A percentile compares a stretch with the other conserved stretches of the same genome.
Evolutionary conservation across 2,888 invertebrate species (phyloP).

Genomic region (Micoletzkya japonica): DNA sequence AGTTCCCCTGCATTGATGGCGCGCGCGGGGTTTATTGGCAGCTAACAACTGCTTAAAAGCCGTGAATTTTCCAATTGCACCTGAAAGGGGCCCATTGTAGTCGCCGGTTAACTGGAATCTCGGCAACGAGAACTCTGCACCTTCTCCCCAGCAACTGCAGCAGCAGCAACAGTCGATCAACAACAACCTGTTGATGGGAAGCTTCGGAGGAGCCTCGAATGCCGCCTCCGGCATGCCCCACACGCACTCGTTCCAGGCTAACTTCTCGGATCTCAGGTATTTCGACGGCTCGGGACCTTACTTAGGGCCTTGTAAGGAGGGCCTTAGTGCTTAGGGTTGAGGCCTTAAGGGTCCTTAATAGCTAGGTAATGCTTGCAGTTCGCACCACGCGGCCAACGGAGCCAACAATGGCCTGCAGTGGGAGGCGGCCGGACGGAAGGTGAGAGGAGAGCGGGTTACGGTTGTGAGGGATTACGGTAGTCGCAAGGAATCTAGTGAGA

Average conservation of each 20-base stretch:
- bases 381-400: conserved; percentile 7
- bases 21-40: no score
- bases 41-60: no score
- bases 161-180: no score
- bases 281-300: no score
- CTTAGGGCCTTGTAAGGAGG: background rate
- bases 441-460: background rate
- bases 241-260: conserved; percentile 28
- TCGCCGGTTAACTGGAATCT: conserved; percentile 27
- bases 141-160: no score
- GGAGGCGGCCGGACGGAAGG: conserved; percentile 6
- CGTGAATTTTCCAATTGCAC: no score
- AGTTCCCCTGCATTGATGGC: no score
- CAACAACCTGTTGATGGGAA: no score
- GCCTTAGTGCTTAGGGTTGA: no score
- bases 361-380: conserved; percentile 15
- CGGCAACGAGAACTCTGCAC: conserved; percentile 27
- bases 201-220: background rate
- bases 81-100: conserved; percentile 7
- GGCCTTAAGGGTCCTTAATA: no score
- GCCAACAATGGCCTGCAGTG: background rate
- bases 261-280: conserved; percentile 27
- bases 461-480: background rate
- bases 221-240: background rate
- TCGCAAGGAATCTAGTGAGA: background rate